Percentiles rank a stretch among this genome's conserved stretches.
phyloP scores from a whole-genome alignment of 2,113 vertebrate genomes.

The Dromiciops gliroides region DNA sequence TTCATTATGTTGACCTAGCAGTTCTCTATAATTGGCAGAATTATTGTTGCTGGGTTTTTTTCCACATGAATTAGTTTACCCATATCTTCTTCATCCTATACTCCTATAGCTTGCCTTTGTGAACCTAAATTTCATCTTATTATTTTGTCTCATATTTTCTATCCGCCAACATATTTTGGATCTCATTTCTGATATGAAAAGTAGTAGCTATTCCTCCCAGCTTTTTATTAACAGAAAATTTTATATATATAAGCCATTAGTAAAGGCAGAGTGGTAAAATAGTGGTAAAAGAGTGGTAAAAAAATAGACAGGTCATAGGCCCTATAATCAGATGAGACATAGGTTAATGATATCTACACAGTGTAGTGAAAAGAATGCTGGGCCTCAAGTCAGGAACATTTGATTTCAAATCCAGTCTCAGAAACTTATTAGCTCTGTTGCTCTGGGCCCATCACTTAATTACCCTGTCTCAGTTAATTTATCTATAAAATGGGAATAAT shows the following conservation, averaged over 20 bases:
- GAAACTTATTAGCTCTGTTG: background rate
- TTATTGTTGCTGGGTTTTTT: background rate
- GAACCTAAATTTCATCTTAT: background rate
- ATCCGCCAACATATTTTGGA: background rate
- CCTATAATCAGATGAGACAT: background rate
- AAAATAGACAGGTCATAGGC: background rate
- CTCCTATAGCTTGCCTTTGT: background rate
- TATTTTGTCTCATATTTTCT: background rate
- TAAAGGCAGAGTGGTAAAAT: background rate
- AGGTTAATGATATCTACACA: background rate
- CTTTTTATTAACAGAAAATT: background rate
- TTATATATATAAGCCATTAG: background rate
- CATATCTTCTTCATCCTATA: background rate
- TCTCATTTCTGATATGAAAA: background rate
- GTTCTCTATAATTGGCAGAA: background rate
- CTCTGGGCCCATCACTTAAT: background rate
- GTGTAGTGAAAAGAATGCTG: background rate
- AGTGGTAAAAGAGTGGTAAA: no score
- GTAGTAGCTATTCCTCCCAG: background rate
- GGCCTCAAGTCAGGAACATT: background rate
- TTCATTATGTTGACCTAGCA: background rate
- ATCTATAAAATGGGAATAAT: background rate
- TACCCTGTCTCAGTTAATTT: background rate
- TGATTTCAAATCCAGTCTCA: background rate
- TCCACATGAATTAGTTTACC: background rate